A percentile compares a stretch with the other conserved stretches of the same genome.
Evolutionary conservation across 2,113 vertebrate genomes (phyloP).

Genomic region (Tyrannus savana): DNA sequence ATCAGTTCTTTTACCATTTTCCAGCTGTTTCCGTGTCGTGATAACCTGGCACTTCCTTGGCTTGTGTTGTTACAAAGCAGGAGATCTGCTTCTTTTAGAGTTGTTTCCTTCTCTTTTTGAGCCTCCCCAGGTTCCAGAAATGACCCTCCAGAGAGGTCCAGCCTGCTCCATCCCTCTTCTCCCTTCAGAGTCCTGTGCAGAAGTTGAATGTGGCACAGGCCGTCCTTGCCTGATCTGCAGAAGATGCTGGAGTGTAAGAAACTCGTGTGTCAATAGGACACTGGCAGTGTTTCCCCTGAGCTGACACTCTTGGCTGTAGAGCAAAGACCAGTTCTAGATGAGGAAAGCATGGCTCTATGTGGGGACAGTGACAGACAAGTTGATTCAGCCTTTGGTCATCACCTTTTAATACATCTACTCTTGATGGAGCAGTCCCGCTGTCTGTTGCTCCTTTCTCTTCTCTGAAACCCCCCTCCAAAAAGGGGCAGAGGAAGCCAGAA

Average conservation of each 20-base stretch:
- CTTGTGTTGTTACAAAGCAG: neutral
- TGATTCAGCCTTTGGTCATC: neutral
- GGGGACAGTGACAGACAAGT: neutral
- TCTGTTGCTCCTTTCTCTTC: neutral
- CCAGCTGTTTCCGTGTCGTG: neutral
- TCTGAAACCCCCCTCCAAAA: neutral
- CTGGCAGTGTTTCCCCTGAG: neutral
- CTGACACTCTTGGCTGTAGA: neutral
- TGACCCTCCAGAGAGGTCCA: neutral
- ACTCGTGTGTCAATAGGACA: neutral
- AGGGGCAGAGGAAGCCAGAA: neutral
- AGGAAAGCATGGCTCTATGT: neutral
- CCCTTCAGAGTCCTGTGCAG: neutral
- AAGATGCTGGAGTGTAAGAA: neutral
- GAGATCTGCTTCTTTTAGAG: neutral
- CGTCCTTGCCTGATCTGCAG: neutral
- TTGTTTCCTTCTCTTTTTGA: neutral
- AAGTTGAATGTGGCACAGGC: accelerated
- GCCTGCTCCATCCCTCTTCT: accelerated
- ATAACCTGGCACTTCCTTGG: neutral
- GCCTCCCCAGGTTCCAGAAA: neutral
- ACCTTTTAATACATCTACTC: neutral
- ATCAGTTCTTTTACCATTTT: neutral
- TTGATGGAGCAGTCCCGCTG: neutral
- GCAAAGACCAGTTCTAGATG: neutral